These are phyloP conservation scores for Blastobasis adustella DNA, from an alignment of 2,888 invertebrate genomes.

Conservation along the genomic window DNA sequence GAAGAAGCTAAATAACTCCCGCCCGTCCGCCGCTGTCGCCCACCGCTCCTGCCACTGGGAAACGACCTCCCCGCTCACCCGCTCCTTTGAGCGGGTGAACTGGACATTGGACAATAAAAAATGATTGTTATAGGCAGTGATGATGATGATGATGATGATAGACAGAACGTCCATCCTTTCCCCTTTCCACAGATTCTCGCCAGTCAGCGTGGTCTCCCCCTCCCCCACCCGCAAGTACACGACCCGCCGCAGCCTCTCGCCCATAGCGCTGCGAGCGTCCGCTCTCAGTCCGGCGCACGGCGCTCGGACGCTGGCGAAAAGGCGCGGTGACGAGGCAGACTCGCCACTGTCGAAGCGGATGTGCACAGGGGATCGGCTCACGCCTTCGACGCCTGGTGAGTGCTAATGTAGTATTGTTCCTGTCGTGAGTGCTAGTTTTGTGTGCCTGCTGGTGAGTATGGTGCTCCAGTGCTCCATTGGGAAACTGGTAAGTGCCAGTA, in stretches of 20 bases:
- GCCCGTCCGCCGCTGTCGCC: too few species aligned
- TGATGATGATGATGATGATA: too few species aligned
- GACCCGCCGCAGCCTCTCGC: conserved; percentile 89
- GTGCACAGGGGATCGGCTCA: conserved; percentile 49
- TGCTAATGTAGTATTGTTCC: too few species aligned
- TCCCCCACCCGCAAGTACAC: conserved; percentile 91
- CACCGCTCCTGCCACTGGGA: too few species aligned
- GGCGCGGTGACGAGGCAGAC: conserved; percentile 78
- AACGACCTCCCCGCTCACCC: too few species aligned
- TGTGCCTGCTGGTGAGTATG: too few species aligned
- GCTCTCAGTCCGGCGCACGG: conserved; percentile 79
- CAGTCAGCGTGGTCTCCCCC: conserved; percentile 79
- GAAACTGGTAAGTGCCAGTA: neutral
- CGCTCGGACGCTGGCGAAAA: conserved; percentile 73
- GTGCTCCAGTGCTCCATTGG: neutral
- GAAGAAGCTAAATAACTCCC: too few species aligned
- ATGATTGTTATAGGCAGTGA: too few species aligned
- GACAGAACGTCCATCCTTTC: conserved; percentile 2
- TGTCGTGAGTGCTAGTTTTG: conserved; percentile 9
- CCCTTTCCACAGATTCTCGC: conserved; percentile 55
- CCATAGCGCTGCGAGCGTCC: conserved; percentile 88
- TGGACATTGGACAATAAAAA: too few species aligned
- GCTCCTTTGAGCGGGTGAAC: too few species aligned
- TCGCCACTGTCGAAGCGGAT: conserved; percentile 56
- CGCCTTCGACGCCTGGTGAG: conserved; percentile 51